Conservation (phyloP, 2,113 vertebrate species). For the Microtus richardsoni region DNA sequence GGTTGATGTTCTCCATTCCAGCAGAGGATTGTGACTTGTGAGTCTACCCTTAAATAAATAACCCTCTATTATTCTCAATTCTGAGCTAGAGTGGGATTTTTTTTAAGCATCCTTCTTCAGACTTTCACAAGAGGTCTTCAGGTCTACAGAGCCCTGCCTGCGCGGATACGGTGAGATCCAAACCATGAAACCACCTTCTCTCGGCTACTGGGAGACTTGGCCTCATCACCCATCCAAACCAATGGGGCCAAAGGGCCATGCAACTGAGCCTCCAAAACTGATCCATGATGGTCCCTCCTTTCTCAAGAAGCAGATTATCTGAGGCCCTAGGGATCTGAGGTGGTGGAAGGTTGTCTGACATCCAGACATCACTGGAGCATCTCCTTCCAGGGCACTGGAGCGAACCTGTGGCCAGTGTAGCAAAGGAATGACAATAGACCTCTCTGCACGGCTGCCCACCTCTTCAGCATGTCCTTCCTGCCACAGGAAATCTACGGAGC, state of each 20-base stretch:
- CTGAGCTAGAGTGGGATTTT: too few species aligned
- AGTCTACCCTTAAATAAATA: too few species aligned
- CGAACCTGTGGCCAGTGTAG: not conserved
- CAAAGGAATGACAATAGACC: not conserved
- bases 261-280: not conserved
- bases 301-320: not conserved
- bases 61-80: too few species aligned
- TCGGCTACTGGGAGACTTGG: not conserved
- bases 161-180: too few species aligned
- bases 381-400: rapidly evolving
- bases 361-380: rapidly evolving
- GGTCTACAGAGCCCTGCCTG: not conserved
- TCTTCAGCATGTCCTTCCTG: not conserved
- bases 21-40: too few species aligned
- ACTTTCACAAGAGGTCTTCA: not conserved
- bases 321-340: not conserved
- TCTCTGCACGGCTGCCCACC: rapidly evolving
- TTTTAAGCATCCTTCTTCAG: too few species aligned
- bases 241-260: not conserved
- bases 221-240: not conserved
- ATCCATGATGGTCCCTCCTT: not conserved
- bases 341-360: not conserved
- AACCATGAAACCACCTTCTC: not conserved
- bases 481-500: not conserved
- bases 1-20: too few species aligned